Base-by-base conservation (phyloP, 2,113 vertebrate species). In the Catharus bicknelli region DNA sequence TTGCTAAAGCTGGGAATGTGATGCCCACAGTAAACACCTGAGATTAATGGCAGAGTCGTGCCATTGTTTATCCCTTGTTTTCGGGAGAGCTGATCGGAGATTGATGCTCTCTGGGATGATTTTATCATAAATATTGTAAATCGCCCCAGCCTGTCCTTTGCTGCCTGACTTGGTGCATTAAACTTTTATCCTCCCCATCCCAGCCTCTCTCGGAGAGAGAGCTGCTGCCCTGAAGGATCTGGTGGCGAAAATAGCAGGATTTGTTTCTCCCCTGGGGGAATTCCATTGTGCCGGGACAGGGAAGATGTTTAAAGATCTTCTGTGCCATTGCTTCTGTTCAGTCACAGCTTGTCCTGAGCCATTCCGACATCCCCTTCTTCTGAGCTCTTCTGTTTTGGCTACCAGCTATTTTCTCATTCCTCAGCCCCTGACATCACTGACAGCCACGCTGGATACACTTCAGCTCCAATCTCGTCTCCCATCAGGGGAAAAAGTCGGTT, bases 41-140 rank as follows among this genome's bases (percentile, higher is more conserved):
- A 93, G 96, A 93, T 90, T 42, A 30, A 97, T 74, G 74, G 29
- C 58, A 32, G 30, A 2, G 13, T 47, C 29, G 40, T 11, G 75
- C 80, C 73, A 2, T 50, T 91, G 74, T 88, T 96, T 90, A 64
- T 93, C 90, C 67, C 61, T n/a, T 8, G 13, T 70, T 30, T 81
- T 69, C 55, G 7, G 43, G 15, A 36, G 72, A 55, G 81, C 17
- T 53, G 81, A 70, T n/a, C 4, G 42, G 67, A 55, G 55, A 80
- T 51, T 59, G 59, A 57, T 64, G 63, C 62, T 66, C 40, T 23
- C 74, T 11, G 9, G 4, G 43, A 47, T 43, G 70, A 81, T 50
- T 92, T 83, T 11, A 66, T 64, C 93, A 91, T 93, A 67, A 95
- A 93, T 94, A 94, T 58, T 96, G 72, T 9, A 90, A 53, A 29